phyloP scores from a whole-genome alignment of 2,797 vertebrate genomes.

The Takifugu rubripes region DNA sequence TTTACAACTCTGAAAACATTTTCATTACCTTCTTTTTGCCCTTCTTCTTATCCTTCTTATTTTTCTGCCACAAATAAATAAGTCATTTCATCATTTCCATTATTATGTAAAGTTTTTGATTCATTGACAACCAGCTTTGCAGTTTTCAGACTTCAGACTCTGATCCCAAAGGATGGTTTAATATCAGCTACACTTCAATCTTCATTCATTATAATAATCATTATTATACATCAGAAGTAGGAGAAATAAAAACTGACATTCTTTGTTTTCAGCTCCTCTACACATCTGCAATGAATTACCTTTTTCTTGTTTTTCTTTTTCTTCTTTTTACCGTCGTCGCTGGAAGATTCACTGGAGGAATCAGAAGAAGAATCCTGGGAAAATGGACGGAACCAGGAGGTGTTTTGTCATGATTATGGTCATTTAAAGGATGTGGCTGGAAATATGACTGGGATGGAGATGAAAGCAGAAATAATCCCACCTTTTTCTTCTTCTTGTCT shows the following conservation, averaged over 20 bases:
- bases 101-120: no score
- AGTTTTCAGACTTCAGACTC: no score
- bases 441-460: not conserved
- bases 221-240: no score
- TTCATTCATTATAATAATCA: no score
- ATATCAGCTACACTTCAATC: no score
- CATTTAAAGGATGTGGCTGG: no score
- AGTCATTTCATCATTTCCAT: no score
- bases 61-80: constrained; percentile 7
- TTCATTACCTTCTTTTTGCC: constrained; percentile 50
- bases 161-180: no score
- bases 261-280: not conserved
- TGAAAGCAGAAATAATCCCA: not conserved
- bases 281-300: constrained; percentile 9
- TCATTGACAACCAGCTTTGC: no score
- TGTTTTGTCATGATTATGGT: no score
- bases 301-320: constrained; percentile 55
- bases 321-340: constrained; percentile 49
- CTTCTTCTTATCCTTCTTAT: constrained; percentile 48
- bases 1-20: not conserved
- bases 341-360: constrained; percentile 27
- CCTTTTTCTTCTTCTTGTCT: constrained; percentile 55
- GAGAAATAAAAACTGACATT: no score
- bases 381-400: not conserved
- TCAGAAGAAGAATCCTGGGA: constrained; percentile 45